A percentile compares a stretch with the other conserved stretches of the same genome.
Conservation (phyloP, 2,113 vertebrate genomes). For the Odocoileus hemionus region DNA sequence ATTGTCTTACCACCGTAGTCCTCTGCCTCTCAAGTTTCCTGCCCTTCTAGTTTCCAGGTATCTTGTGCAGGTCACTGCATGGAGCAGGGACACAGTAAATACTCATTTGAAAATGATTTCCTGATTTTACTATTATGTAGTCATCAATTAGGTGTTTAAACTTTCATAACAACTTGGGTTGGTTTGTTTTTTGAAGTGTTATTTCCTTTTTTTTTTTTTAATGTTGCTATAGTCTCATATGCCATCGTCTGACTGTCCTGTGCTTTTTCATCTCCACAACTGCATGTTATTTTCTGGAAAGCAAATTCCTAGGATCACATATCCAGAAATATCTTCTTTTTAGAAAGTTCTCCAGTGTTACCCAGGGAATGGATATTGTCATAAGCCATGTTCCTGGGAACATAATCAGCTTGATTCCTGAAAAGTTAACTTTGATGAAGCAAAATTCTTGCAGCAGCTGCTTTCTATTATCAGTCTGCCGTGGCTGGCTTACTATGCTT, state of each 20-base stretch:
- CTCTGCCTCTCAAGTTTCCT: neutral
- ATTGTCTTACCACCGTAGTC: fast-evolving
- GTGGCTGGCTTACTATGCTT: neutral
- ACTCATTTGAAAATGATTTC: neutral
- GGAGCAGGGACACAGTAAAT: neutral
- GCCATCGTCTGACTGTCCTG: neutral
- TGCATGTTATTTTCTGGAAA: neutral
- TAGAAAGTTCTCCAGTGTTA: neutral
- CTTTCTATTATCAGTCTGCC: neutral
- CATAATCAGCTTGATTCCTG: neutral
- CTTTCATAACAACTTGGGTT: neutral
- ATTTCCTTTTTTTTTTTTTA: neutral
- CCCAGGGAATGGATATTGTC: neutral
- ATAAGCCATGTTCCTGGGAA: neutral
- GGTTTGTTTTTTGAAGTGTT: neutral
- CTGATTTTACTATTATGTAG: neutral
- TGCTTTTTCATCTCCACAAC: neutral
- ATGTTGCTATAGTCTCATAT: neutral
- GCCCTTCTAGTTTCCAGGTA: fast-evolving
- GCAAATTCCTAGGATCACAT: neutral
- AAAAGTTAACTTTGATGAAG: neutral
- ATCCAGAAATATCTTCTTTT: neutral
- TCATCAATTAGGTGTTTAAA: neutral
- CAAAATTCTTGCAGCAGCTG: neutral
- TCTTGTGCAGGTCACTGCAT: no score